These are phyloP conservation scores for Pissodes strobi DNA, from an alignment of 1,140 invertebrate species.

Conservation along the genomic window DNA sequence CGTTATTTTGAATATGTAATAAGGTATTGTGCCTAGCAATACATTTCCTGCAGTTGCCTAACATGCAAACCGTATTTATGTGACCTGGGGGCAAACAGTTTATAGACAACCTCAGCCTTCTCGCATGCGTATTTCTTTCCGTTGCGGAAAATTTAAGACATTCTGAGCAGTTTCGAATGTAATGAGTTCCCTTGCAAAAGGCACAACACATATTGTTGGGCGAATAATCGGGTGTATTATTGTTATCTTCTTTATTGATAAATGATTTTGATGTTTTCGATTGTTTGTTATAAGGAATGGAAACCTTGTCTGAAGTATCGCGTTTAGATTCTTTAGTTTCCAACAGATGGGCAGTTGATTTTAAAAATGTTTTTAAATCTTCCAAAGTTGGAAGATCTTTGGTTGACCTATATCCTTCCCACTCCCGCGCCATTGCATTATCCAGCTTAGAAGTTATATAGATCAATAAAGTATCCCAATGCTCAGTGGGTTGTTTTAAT, in stretches of 20 bases:
- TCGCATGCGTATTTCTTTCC: not conserved
- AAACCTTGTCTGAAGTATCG: not conserved
- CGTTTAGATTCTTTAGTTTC: not conserved
- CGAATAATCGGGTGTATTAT: not conserved
- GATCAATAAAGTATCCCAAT: too few species aligned
- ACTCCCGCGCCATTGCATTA: not conserved
- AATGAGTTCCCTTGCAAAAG: not conserved
- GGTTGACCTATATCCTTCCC: not conserved
- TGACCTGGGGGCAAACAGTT: too few species aligned
- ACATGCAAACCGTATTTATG: too few species aligned
- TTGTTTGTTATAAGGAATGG: too few species aligned
- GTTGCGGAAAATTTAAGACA: not conserved
- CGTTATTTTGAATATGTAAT: too few species aligned
- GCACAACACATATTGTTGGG: not conserved
- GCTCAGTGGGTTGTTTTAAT: constrained; percentile 45
- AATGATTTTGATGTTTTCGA: not conserved
- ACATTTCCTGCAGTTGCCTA: too few species aligned
- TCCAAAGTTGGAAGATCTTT: not conserved
- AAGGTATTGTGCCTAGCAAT: too few species aligned
- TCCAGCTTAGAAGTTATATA: not conserved
- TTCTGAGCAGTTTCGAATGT: not conserved
- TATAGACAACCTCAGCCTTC: too few species aligned
- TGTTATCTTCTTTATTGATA: not conserved
- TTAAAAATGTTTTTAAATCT: not conserved
- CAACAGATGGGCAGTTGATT: not conserved